Evolutionary conservation across 2,113 vertebrate genomes (phyloP).

Genomic region (Neodon shergylaensis): DNA sequence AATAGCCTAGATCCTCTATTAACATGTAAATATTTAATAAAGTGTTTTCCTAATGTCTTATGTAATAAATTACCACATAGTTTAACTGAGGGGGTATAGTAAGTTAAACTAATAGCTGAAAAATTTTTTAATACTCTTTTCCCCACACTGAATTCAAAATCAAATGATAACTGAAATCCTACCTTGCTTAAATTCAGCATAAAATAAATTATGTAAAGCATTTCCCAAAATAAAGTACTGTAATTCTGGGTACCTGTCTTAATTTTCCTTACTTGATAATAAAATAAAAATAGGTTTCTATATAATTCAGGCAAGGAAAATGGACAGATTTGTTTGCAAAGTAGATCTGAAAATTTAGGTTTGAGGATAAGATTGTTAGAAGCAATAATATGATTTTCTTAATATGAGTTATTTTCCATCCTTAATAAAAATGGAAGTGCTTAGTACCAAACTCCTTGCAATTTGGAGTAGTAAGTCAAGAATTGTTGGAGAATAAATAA

Average conservation of each 20-base stretch:
- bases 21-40: neutral
- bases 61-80: neutral
- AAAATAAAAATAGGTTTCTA: neutral
- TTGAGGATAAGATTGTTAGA: neutral
- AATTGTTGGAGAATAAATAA: neutral
- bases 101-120: neutral
- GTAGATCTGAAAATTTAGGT: neutral
- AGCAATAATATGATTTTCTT: neutral
- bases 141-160: neutral
- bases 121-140: neutral
- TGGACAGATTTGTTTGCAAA: neutral
- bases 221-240: neutral
- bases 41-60: neutral
- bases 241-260: neutral
- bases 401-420: neutral
- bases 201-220: neutral
- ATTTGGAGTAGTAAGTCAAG: neutral
- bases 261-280: neutral
- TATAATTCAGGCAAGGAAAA: conserved; percentile 14
- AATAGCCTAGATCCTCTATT: neutral
- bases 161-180: neutral
- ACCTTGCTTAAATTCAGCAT: neutral
- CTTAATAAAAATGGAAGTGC: neutral
- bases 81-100: neutral
- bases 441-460: neutral